Evolutionary conservation across 2,888 invertebrate genomes (phyloP).

Genomic region (Malthinus flaveolus): DNA sequence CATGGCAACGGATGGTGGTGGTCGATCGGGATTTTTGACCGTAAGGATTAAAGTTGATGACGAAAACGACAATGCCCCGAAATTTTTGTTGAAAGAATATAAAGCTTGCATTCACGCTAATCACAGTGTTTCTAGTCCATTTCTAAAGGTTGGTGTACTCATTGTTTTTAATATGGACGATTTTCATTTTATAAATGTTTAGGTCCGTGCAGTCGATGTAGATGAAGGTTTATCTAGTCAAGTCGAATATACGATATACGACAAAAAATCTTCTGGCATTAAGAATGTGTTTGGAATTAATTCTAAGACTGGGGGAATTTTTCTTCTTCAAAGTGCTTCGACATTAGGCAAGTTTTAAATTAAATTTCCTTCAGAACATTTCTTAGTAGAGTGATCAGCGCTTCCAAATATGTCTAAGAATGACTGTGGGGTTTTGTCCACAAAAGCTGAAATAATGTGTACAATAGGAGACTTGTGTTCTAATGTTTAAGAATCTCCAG

Average conservation of each 20-base stretch:
- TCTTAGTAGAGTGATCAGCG: too few relatives aligned
- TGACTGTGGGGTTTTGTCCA: too few relatives aligned
- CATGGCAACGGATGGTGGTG: slow-evolving; percentile 81
- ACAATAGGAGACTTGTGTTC: too few relatives aligned
- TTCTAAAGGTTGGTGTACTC: slow-evolving; percentile 59
- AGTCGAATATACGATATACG: slow-evolving; percentile 78
- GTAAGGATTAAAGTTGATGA: slow-evolving; percentile 82
- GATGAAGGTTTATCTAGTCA: slow-evolving; percentile 76
- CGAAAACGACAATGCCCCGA: slow-evolving; percentile 82
- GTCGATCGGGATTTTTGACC: slow-evolving; percentile 73
- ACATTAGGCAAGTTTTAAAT: slow-evolving; percentile 51
- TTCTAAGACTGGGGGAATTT: slow-evolving; percentile 72
- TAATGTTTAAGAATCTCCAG: too few relatives aligned
- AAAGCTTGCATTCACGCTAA: slow-evolving; percentile 71
- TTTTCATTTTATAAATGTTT: slow-evolving; percentile 3
- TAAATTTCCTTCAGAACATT: not conserved
- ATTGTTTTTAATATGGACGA: not conserved
- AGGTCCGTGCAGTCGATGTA: slow-evolving; percentile 67
- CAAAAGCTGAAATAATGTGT: too few relatives aligned
- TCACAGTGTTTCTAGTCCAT: slow-evolving; percentile 59
- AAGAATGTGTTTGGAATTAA: slow-evolving; percentile 76
- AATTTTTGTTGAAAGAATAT: slow-evolving; percentile 76
- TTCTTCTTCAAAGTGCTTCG: slow-evolving; percentile 64
- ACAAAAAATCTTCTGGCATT: slow-evolving; percentile 64
- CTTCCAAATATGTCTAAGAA: too few relatives aligned